Conservation (phyloP, 2,888 invertebrate genomes). For the Cynaeus angustus region DNA sequence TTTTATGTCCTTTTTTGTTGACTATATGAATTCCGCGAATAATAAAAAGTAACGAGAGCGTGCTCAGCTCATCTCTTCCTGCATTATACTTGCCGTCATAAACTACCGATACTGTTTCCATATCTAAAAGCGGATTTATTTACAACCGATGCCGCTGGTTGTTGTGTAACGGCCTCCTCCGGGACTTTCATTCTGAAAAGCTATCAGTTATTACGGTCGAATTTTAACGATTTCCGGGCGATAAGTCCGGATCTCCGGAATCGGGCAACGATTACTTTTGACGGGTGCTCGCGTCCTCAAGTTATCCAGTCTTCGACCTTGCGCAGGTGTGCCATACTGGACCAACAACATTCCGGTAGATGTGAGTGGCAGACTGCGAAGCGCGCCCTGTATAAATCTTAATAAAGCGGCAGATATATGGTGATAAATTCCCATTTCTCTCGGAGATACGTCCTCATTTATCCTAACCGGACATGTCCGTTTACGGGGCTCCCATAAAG, state of each 20-base stretch:
- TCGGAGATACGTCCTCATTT: constrained; percentile 73
- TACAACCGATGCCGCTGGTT: constrained; percentile 55
- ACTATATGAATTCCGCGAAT: constrained; percentile 67
- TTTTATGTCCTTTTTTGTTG: constrained; percentile 52
- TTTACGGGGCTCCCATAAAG: constrained; percentile 70
- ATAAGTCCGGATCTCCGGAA: constrained; percentile 29
- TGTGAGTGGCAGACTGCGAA: constrained; percentile 49
- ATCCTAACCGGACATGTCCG: constrained; percentile 71
- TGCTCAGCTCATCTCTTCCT: constrained; percentile 67
- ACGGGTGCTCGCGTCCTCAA: constrained; percentile 23
- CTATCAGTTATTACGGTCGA: constrained; percentile 27
- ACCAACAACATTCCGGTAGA: constrained; percentile 59
- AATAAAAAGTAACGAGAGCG: constrained; percentile 71
- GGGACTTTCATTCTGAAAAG: constrained; percentile 28
- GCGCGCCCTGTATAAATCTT: constrained; percentile 71
- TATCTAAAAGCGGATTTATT: constrained; percentile 69
- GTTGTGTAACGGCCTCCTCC: constrained; percentile 35
- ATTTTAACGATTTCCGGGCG: constrained; percentile 32
- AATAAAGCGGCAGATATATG: constrained; percentile 72
- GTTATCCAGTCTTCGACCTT: constrained; percentile 53
- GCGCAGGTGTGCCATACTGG: constrained; percentile 62
- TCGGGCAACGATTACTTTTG: constrained; percentile 28
- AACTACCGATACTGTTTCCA: constrained; percentile 68
- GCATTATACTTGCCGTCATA: constrained; percentile 66
- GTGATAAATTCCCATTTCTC: constrained; percentile 73